Evolutionary conservation across 2,888 invertebrate species (phyloP).

Genomic region (Gonocerus acuteangulatus): DNA sequence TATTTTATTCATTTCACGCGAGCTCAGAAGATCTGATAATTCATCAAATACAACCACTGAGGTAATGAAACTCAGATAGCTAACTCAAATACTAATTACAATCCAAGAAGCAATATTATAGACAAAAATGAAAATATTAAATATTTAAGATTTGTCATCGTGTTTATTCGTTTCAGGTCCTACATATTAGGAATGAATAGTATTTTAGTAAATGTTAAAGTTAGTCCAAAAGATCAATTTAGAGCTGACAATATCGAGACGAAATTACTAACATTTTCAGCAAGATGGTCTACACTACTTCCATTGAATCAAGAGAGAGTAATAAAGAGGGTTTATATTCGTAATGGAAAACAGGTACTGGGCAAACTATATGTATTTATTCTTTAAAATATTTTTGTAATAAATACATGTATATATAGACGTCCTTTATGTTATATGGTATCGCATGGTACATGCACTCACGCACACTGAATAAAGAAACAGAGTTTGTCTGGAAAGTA

Average conservation of each 20-base stretch:
- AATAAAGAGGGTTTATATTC: conserved; percentile 37
- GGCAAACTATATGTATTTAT: not conserved
- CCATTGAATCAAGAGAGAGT: conserved; percentile 46
- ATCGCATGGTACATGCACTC: no score
- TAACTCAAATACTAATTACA: no score
- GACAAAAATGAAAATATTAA: no score
- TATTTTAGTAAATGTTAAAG: conserved; percentile 12
- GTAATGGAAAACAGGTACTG: conserved; percentile 37
- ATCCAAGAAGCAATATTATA: no score
- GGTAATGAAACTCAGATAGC: conserved; percentile 1
- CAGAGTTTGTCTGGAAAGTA: no score
- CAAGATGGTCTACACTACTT: conserved; percentile 41
- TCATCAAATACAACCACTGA: conserved; percentile 1
- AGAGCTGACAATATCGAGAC: not conserved
- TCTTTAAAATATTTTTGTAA: no score
- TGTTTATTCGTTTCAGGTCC: conserved; percentile 18
- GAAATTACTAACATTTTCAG: conserved; percentile 8
- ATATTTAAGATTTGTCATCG: no score
- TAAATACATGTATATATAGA: no score
- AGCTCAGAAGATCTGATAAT: not conserved
- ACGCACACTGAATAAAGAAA: no score
- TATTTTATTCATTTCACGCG: conserved; percentile 48
- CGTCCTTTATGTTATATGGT: no score
- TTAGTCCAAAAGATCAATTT: not conserved
- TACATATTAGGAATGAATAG: conserved; percentile 18